Percentiles rank a stretch among this genome's conserved stretches.
Conservation (phyloP, 1,140 invertebrate species). For the Sycophaga agraensis region DNA sequence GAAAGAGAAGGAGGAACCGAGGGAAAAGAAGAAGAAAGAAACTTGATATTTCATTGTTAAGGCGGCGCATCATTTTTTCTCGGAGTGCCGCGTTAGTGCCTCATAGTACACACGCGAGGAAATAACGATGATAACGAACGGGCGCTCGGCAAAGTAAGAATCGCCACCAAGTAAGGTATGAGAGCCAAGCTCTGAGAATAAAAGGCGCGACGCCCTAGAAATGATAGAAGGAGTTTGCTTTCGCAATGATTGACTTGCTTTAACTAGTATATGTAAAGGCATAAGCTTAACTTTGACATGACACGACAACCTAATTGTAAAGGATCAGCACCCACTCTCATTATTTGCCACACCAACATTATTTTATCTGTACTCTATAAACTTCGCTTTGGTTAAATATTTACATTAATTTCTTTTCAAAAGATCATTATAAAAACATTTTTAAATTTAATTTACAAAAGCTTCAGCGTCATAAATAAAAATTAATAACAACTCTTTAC, state of each 20-base stretch:
- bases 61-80: constrained; percentile 25
- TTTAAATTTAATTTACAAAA: too few relatives aligned
- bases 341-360: too few relatives aligned
- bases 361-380: too few relatives aligned
- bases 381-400: too few relatives aligned
- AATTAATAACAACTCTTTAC: too few relatives aligned
- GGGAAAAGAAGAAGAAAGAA: constrained; percentile 17
- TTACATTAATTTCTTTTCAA: too few relatives aligned
- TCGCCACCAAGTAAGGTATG: too few relatives aligned
- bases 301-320: too few relatives aligned
- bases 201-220: neutral
- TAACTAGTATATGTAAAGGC: neutral
- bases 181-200: neutral
- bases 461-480: too few relatives aligned
- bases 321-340: too few relatives aligned
- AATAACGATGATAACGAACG: constrained; percentile 21
- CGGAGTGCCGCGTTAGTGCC: neutral
- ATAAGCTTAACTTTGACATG: too few relatives aligned
- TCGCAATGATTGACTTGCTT: constrained; percentile 2
- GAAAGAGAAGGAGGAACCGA: neutral
- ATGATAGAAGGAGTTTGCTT: neutral
- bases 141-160: neutral
- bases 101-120: neutral
- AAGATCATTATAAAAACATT: too few relatives aligned
- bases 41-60: constrained; percentile 32